Evolutionary conservation across 2,113 vertebrate species (phyloP).

Genomic region (Neoarius graeffei): DNA sequence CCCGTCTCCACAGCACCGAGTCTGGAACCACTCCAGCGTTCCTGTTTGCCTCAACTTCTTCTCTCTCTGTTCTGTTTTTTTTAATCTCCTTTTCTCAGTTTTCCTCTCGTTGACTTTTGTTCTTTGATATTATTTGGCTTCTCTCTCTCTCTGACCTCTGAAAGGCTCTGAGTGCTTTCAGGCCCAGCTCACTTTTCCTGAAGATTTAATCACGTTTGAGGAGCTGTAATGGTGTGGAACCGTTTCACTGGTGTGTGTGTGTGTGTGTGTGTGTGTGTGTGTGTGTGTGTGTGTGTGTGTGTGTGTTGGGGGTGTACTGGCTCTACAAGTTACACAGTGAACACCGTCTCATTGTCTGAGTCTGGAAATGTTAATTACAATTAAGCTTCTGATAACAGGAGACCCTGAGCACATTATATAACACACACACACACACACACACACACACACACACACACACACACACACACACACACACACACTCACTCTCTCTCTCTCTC

Average conservation of each 20-base stretch:
- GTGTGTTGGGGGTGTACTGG: not conserved
- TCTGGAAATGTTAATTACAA: not conserved
- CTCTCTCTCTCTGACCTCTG: not conserved
- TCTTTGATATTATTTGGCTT: not conserved
- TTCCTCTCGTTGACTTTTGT: not conserved
- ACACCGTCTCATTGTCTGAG: constrained; percentile 21
- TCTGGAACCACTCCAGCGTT: not conserved
- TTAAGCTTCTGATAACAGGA: no score
- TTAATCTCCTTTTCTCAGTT: not conserved
- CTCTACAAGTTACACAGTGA: constrained; percentile 3
- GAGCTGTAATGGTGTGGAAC: not conserved
- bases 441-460: no score
- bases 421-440: no score
- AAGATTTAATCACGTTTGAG: constrained; percentile 13
- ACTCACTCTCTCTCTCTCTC: not conserved
- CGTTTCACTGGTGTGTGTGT: not conserved
- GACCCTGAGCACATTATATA: no score
- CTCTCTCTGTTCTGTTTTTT: not conserved
- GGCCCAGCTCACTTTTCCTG: not conserved
- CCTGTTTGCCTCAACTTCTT: not conserved
- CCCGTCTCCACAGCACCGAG: constrained; percentile 8
- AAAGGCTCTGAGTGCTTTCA: constrained; percentile 23
- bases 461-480: no score
- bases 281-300: not conserved
- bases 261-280: not conserved